Evolutionary conservation across 2,888 invertebrate species (phyloP), one percentile per base, ranked within the genome.

Genomic region (Nephrotoma appendiculata): DNA sequence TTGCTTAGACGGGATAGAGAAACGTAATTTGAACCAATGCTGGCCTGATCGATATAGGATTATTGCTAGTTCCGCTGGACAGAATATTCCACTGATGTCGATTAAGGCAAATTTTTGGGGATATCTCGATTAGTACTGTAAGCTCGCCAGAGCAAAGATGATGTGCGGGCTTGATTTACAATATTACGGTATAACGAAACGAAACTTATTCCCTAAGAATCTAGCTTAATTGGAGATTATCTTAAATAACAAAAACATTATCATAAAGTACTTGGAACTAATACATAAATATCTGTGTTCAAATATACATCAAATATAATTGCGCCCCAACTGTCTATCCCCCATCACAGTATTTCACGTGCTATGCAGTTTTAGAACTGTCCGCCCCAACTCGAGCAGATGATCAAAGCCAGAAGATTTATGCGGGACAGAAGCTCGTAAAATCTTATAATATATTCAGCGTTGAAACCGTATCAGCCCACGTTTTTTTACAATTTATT

Each of bases 391-490:
- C 0, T 94, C 94, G 91, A 95, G 96, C 84, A 98, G 91, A 91
- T 98, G 97, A 43, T 94, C 93, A 90, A 97, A 97, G 85, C 94
- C 90, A 0, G 96, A 97, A 85, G 94, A 92, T 0, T 19, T 19
- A 19, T 19, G 1, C 19, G 19, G 19, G 19, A 19, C 19, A 96
- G 96, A 41, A 96, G 94, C 45, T 94, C 94, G 45, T 94, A 97
- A 89, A 98, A 91, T 89, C 94, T 94, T 88, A 98, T 91, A 5
- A 99, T 92, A 91, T 99, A 99, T 91, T 99, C 99, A 15, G 94
- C 95, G 90, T 99, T 99, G 87, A 96, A 94, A 0, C 99, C 99
- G 88, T 96, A 96, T 0, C n/a, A n/a, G n/a, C n/a, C n/a, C n/a
- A n/a, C n/a, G n/a, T n/a, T n/a, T n/a, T n/a, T n/a, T n/a, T n/a